Conservation (phyloP, 2,797 vertebrate species). For the Enteromius fasciolatus region DNA sequence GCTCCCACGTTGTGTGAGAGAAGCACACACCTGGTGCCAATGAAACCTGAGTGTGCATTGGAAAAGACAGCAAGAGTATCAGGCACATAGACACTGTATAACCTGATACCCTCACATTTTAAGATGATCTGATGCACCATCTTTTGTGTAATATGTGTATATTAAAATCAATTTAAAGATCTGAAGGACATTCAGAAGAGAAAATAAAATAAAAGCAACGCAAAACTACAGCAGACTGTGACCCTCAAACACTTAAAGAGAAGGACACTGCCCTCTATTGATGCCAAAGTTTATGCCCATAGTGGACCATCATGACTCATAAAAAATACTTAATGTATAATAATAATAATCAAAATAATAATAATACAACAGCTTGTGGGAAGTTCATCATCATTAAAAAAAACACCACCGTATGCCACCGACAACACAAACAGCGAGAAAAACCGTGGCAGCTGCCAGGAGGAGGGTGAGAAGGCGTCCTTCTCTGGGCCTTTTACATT, state of each 20-base stretch:
- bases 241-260: neutral
- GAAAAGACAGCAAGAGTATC: constrained; percentile 14
- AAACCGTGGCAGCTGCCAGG: no score
- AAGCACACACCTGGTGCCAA: constrained; percentile 39
- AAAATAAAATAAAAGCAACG: neutral
- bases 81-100: neutral
- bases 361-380: no score
- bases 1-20: constrained; percentile 27
- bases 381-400: no score
- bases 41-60: constrained; percentile 50
- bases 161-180: neutral
- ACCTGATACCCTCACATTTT: constrained; percentile 13
- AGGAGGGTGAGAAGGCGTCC: neutral
- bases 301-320: neutral
- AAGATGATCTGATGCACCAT: neutral
- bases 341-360: no score
- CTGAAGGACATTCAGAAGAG: neutral
- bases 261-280: constrained; percentile 21
- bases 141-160: neutral
- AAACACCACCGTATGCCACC: no score
- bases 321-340: no score
- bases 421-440: no score
- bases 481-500: neutral
- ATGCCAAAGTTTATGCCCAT: neutral
- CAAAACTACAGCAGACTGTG: no score